Percentiles rank a stretch among this genome's conserved stretches.
Evolutionary conservation across 1,140 invertebrate genomes (phyloP).

Genomic region (silkworm (Bombyx mori)): DNA sequence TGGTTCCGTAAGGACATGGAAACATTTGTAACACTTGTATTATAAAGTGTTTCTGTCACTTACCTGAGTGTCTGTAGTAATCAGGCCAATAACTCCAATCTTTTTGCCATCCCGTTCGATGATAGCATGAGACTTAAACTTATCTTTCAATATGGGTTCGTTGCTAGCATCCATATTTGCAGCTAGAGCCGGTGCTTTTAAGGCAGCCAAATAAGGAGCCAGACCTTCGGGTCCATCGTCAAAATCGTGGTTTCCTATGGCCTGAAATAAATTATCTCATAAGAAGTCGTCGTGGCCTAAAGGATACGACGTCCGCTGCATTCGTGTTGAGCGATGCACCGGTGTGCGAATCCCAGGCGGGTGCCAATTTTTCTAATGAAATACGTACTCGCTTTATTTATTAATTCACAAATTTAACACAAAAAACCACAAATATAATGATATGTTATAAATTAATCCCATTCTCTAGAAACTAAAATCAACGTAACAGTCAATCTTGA

Average conservation of each 20-base stretch:
- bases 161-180: constrained; percentile 81
- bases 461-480: too few species aligned
- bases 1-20: too few species aligned
- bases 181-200: constrained; percentile 79
- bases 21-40: not conserved
- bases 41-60: not conserved
- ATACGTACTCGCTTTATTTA: too few species aligned
- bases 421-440: too few species aligned
- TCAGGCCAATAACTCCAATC: constrained; percentile 88
- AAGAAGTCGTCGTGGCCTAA: too few species aligned
- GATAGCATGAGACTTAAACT: constrained; percentile 74
- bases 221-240: constrained; percentile 83
- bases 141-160: constrained; percentile 76
- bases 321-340: too few species aligned
- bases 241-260: constrained; percentile 92
- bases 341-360: too few species aligned
- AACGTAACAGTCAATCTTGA: too few species aligned
- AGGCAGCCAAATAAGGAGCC: constrained; percentile 78
- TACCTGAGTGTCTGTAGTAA: constrained; percentile 70
- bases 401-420: not conserved
- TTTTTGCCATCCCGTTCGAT: constrained; percentile 75
- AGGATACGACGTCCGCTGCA: too few species aligned
- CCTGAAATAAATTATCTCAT: too few species aligned
- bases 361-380: too few species aligned
- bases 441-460: too few species aligned